A percentile compares a stretch with the other conserved stretches of the same genome.
Conservation (phyloP, 2,113 vertebrate species). For the Equus przewalskii region DNA sequence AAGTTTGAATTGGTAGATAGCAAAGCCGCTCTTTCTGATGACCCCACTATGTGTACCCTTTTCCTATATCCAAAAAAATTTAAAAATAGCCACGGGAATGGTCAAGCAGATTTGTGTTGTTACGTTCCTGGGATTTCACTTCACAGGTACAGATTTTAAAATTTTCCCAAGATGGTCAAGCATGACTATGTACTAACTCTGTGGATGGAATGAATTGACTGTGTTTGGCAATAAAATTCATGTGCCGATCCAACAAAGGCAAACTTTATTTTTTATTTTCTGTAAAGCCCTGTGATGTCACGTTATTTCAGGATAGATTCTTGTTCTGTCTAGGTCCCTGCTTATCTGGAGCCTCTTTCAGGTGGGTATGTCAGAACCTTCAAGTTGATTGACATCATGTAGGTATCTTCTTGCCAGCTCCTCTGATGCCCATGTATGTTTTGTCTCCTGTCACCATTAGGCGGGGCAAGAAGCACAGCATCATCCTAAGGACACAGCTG, state of each 20-base stretch:
- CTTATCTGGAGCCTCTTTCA: neutral
- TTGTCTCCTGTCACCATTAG: constrained; percentile 80
- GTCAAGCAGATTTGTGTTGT: neutral
- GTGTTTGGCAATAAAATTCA: neutral
- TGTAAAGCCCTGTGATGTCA: neutral
- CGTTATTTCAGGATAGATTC: neutral
- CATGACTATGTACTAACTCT: neutral
- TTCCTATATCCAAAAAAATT: neutral
- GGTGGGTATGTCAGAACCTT: neutral
- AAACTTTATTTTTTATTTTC: neutral
- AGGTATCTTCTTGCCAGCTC: too few species aligned
- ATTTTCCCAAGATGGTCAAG: constrained; percentile 60
- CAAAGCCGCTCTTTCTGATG: neutral
- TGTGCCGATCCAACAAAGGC: neutral
- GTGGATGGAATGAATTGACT: neutral
- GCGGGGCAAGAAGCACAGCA: constrained; percentile 96
- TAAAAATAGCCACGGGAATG: constrained; percentile 45
- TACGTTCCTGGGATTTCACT: constrained; percentile 65
- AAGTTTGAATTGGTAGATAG: neutral
- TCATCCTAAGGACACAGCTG: constrained; percentile 96
- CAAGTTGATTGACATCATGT: neutral
- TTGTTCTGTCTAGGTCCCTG: neutral
- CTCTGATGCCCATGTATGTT: neutral
- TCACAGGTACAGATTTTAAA: constrained; percentile 53
- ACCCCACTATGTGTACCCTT: neutral